phyloP scores from a whole-genome alignment of 2,113 vertebrate species.

The Notothenia coriiceps region DNA sequence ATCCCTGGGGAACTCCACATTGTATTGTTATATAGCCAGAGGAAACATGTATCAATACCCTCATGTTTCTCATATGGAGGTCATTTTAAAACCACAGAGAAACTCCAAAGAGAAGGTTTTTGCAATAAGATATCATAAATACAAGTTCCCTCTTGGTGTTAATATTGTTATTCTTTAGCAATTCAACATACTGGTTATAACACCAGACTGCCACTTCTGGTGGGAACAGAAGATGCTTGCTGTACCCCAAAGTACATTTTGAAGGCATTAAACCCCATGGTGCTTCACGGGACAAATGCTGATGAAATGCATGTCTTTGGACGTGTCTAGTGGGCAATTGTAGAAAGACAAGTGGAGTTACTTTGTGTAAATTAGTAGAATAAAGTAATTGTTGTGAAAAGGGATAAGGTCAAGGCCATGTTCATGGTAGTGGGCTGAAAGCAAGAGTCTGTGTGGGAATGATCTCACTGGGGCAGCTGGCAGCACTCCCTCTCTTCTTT shows the following conservation, averaged over 20 bases:
- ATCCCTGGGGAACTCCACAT: constrained; percentile 7
- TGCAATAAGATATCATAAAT: not conserved
- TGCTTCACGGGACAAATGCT: constrained; percentile 33
- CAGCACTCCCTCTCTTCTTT: constrained; percentile 75
- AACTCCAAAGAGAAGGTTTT: not conserved
- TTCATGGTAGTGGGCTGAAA: constrained; percentile 60
- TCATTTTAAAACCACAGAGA: not conserved
- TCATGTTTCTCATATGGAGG: not conserved
- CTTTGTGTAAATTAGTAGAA: constrained; percentile 69
- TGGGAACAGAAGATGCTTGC: constrained; percentile 33
- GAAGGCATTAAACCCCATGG: constrained; percentile 26
- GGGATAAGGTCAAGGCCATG: constrained; percentile 64
- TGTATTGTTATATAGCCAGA: not conserved
- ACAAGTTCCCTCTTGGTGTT: not conserved
- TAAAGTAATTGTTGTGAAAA: constrained; percentile 59
- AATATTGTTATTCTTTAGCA: not conserved
- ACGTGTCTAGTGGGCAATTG: constrained; percentile 49
- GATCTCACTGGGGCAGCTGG: constrained; percentile 76
- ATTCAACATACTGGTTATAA: not conserved
- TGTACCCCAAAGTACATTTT: not conserved
- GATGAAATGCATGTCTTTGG: constrained; percentile 48
- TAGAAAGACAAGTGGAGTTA: constrained; percentile 55
- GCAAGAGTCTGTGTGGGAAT: constrained; percentile 59
- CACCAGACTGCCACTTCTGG: constrained; percentile 7
- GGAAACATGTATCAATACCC: not conserved